Evolutionary conservation across 2,888 invertebrate genomes (phyloP), one percentile per base, ranked within the genome.

Genomic region (Mechanitis messenoides): DNA sequence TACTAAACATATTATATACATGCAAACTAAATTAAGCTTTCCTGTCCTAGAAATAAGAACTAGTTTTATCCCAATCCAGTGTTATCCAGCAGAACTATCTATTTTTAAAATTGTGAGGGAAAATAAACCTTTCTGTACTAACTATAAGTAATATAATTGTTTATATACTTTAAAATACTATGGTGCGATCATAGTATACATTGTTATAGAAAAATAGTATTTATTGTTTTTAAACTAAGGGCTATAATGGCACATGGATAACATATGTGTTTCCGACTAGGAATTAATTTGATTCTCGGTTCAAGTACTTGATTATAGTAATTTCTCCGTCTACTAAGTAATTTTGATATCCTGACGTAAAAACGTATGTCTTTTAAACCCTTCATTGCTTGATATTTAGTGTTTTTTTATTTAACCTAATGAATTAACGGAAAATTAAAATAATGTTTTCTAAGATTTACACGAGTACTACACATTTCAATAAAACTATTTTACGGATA

Each of bases 201-300:
- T 2, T 50, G 50, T 31, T 50, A 11, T 31, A 50, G 31, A 7
- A 50, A 50, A 50, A 50, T 50, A 50, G 50, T 50, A n/a, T 50
- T 50, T 50, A 28, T 50, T 28, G 12, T 50, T 4, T 50, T 31
- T 31, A n/a, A 3, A 9, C 7, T 31, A 50, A 11, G 31, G 50
- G 31, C 50, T 31, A 50, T 50, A 50, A 50, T 50, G 31, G 31
- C 31, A 6, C 31, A 50, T 7, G 6, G 6, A 47, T 31, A 50
- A 50, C 20, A 20, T 50, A 31, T 50, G 50, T 50, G 50, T 50
- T 50, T 50, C 50, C 50, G 50, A 50, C 50, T 31, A 50, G 9
- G 50, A 50, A 50, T 50, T 50, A 50, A 50, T 50, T 50, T 11
- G 50, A 50, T 50, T 50, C 50, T 50, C 50, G 50, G 50, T 50